A percentile compares a stretch with the other conserved stretches of the same genome.
Evolutionary conservation across 2,113 vertebrate species (phyloP).

Genomic region (Leucosticte australis): DNA sequence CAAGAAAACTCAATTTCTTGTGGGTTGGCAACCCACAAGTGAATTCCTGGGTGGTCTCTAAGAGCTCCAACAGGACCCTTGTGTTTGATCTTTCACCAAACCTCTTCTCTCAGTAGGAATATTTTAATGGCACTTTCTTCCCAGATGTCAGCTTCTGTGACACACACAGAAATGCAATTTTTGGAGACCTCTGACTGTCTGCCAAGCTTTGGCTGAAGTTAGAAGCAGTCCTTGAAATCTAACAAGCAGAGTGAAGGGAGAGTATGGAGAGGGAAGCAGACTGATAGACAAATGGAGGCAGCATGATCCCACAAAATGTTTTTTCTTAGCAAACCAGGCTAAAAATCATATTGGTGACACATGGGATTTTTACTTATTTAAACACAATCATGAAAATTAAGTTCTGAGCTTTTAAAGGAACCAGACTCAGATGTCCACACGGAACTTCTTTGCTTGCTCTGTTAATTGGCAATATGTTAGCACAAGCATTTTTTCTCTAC

Average conservation of each 20-base stretch:
- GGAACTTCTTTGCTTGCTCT: neutral
- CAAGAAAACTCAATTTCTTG: neutral
- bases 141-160: neutral
- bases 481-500: neutral
- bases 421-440: neutral
- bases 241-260: neutral
- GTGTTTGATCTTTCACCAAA: neutral
- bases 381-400: neutral
- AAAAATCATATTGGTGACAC: neutral
- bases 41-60: neutral
- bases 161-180: slow-evolving; percentile 13
- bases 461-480: neutral
- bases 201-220: slow-evolving; percentile 40
- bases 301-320: neutral
- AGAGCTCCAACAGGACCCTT: neutral
- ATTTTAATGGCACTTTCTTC: slow-evolving; percentile 14
- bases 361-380: neutral
- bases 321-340: neutral
- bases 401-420: neutral
- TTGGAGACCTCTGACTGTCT: slow-evolving; percentile 44
- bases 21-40: neutral
- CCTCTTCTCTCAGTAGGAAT: neutral
- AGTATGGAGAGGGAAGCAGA: neutral
- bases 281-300: neutral
- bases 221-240: neutral